A percentile compares a stretch with the other conserved stretches of the same genome.
Conservation (phyloP, 92 coral and sea anemone genomes). For the Heliopora coerulea region DNA sequence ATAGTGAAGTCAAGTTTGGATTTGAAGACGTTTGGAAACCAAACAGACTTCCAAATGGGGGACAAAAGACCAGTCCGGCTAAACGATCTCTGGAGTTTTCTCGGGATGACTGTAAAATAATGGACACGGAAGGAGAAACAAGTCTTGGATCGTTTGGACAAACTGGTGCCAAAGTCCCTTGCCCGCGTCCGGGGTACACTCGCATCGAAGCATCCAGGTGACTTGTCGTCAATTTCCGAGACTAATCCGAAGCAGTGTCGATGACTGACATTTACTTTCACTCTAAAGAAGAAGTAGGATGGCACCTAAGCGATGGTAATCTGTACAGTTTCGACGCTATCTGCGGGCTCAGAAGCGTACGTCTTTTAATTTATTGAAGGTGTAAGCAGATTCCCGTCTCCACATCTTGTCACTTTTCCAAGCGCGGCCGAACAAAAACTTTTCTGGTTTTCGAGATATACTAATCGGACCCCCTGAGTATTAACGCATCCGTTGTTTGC, state of each 20-base stretch:
- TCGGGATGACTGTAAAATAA: constrained; percentile 25
- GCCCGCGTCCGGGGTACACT: constrained; percentile 13
- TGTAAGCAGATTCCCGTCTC: no score
- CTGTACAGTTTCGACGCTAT: constrained; percentile 2
- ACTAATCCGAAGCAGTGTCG: background rate
- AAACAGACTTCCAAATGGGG: constrained; percentile 56
- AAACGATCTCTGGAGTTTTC: constrained; percentile 54
- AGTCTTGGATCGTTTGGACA: background rate
- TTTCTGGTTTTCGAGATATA: no score
- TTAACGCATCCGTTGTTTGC: no score
- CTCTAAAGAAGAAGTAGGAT: background rate
- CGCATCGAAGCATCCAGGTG: constrained; percentile 33
- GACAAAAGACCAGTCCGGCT: constrained; percentile 40
- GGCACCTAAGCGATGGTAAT: background rate
- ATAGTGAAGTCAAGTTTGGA: constrained; percentile 91
- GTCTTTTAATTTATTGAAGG: constrained; percentile 12
- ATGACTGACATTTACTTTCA: background rate
- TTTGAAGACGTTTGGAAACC: constrained; percentile 97
- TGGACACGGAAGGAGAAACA: constrained; percentile 10
- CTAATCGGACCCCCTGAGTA: no score
- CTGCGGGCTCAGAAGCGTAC: constrained; percentile 39
- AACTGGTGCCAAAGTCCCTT: constrained; percentile 25
- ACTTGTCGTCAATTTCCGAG: background rate
- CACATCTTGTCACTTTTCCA: no score
- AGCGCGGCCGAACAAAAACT: no score